A percentile compares a stretch with the other conserved stretches of the same genome.
Conservation (phyloP, 2,113 vertebrate species). For the Lophotis ruficrista region DNA sequence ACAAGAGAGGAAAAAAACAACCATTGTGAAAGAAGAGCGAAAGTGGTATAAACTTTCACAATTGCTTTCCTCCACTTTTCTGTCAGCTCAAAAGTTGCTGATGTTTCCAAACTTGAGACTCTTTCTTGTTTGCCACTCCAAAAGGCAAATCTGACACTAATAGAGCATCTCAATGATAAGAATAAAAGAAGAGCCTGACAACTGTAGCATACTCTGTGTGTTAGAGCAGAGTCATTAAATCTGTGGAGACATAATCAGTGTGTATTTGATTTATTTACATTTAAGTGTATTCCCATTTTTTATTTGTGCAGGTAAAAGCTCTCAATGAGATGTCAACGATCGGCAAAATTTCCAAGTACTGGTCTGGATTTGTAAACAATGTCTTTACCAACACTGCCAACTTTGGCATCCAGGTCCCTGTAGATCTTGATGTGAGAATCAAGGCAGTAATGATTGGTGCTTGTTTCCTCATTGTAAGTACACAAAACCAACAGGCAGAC, state of each 20-base stretch:
- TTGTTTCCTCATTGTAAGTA: slow-evolving; percentile 96
- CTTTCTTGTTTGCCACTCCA: neutral
- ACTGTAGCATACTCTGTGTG: neutral
- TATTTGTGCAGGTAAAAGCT: slow-evolving; percentile 82
- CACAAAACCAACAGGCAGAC: neutral
- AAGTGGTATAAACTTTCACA: neutral
- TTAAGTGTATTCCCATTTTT: neutral
- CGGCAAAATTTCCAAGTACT: slow-evolving; percentile 97
- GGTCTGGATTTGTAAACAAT: slow-evolving; percentile 92
- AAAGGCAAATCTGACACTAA: neutral
- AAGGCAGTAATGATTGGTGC: slow-evolving; percentile 95
- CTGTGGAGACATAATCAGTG: neutral
- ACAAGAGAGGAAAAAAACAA: neutral
- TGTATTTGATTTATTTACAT: neutral
- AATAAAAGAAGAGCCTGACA: slow-evolving; percentile 28
- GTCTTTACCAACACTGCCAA: slow-evolving; percentile 93
- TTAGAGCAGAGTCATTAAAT: slow-evolving; percentile 9
- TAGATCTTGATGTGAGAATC: slow-evolving; percentile 93
- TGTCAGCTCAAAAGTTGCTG: neutral
- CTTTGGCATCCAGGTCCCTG: slow-evolving; percentile 94
- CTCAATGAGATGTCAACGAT: slow-evolving; percentile 89
- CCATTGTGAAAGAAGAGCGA: neutral
- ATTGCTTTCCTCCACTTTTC: neutral
- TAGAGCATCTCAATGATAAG: neutral
- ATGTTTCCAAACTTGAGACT: neutral